Percentiles rank a stretch among this genome's conserved stretches.
Conservation (phyloP, 2,888 invertebrate genomes). For the Tetragonula carbonaria region DNA sequence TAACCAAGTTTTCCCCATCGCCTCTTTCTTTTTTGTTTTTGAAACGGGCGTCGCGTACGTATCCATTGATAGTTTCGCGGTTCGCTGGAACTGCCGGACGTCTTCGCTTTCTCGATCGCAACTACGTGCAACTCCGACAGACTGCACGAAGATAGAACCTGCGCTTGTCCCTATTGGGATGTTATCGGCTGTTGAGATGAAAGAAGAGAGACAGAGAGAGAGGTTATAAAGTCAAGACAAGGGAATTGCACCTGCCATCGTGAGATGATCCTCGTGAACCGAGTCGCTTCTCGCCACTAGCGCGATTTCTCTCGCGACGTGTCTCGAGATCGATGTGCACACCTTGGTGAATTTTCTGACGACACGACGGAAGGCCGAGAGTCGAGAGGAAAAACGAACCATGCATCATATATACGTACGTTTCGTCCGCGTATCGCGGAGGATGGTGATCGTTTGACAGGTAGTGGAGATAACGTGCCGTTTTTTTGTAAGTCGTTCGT, state of each 20-base stretch:
- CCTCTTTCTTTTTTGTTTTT: conserved; percentile 28
- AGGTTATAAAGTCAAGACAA: conserved; percentile 65
- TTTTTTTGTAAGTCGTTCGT: background rate
- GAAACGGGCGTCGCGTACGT: conserved; percentile 45
- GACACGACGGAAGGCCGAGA: conserved; percentile 14
- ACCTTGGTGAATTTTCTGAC: conserved; percentile 13
- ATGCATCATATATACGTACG: background rate
- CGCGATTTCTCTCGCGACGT: background rate
- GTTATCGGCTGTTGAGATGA: conserved; percentile 33
- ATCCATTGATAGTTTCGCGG: conserved; percentile 30
- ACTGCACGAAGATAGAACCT: background rate
- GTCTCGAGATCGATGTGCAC: background rate
- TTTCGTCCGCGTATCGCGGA: background rate
- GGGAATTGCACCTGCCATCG: conserved; percentile 65
- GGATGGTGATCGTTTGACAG: conserved; percentile 7
- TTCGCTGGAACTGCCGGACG: background rate
- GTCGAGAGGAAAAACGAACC: background rate
- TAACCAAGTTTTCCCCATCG: background rate
- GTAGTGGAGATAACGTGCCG: background rate
- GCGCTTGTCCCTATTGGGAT: conserved; percentile 10
- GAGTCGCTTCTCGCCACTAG: background rate
- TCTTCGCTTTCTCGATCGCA: background rate
- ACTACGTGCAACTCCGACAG: background rate
- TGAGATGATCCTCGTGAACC: conserved; percentile 40
- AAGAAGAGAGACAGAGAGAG: conserved; percentile 18